phyloP scores from a whole-genome alignment of 2,113 vertebrate genomes.

The Mustela nigripes region DNA sequence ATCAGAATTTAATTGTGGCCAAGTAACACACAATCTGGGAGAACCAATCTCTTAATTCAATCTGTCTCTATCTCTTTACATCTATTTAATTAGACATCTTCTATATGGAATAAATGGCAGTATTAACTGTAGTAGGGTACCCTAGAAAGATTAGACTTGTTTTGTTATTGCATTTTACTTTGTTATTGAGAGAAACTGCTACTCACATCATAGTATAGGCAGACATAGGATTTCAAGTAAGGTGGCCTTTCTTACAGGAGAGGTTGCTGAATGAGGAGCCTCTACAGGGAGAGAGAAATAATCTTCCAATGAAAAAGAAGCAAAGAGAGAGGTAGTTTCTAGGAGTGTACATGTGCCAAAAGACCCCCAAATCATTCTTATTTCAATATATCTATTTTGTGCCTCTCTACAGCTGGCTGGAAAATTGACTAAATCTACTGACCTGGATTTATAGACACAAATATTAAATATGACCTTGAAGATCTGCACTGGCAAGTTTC shows the following conservation, averaged over 20 bases:
- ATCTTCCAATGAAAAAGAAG: background rate
- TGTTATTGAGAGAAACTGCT: background rate
- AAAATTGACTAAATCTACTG: background rate
- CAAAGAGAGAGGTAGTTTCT: background rate
- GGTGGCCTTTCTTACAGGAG: background rate
- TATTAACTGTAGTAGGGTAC: background rate
- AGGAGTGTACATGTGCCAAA: background rate
- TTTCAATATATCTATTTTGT: background rate
- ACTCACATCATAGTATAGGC: background rate
- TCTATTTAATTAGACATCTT: background rate
- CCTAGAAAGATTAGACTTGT: background rate
- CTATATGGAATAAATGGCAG: background rate
- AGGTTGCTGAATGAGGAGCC: background rate
- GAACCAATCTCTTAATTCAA: background rate
- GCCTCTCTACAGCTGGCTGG: background rate
- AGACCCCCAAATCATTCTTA: background rate
- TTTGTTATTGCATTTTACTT: background rate
- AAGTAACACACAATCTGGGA: background rate
- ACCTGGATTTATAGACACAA: background rate
- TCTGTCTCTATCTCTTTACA: background rate
- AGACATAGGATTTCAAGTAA: background rate
- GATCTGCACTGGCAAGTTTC: background rate
- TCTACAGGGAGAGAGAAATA: background rate
- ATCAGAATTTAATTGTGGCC: conserved; percentile 1
- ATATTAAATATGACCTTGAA: background rate